These are phyloP conservation scores for Pristiophorus japonicus DNA, from an alignment of 2,113 vertebrate species.

Conservation along the genomic window DNA sequence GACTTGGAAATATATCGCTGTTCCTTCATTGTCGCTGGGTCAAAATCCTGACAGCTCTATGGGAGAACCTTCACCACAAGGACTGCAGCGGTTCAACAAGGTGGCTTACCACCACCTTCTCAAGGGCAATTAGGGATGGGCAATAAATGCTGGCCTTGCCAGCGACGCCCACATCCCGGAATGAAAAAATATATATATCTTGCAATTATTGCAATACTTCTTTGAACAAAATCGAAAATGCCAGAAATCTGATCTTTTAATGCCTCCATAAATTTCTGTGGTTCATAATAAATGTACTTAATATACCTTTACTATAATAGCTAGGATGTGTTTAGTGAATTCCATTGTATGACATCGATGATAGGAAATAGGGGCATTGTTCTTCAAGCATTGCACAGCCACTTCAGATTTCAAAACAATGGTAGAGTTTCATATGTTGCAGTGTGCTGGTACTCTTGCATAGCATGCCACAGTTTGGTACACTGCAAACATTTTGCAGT, in stretches of 20 bases:
- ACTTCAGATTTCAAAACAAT: background rate
- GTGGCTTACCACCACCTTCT: too few relatives aligned
- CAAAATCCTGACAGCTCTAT: too few relatives aligned
- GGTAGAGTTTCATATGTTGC: background rate
- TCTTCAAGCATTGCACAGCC: background rate
- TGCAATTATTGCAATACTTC: background rate
- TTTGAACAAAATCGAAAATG: background rate
- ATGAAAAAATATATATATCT: too few relatives aligned
- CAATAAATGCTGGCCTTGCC: too few relatives aligned
- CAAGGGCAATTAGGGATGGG: too few relatives aligned
- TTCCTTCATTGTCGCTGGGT: too few relatives aligned
- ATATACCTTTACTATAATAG: too few relatives aligned
- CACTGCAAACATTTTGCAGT: background rate
- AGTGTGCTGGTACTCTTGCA: background rate
- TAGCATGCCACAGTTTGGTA: background rate
- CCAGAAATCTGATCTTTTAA: background rate
- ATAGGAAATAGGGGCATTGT: background rate
- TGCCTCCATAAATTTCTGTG: too few relatives aligned
- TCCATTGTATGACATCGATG: background rate
- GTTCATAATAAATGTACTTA: background rate
- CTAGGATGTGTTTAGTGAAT: background rate
- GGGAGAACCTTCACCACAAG: too few relatives aligned
- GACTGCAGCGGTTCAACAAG: too few relatives aligned
- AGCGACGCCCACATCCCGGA: too few relatives aligned
- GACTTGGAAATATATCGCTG: too few relatives aligned